These are phyloP conservation scores for Capromys pilorides DNA, from an alignment of 2,797 vertebrate genomes.

Conservation along the genomic window DNA sequence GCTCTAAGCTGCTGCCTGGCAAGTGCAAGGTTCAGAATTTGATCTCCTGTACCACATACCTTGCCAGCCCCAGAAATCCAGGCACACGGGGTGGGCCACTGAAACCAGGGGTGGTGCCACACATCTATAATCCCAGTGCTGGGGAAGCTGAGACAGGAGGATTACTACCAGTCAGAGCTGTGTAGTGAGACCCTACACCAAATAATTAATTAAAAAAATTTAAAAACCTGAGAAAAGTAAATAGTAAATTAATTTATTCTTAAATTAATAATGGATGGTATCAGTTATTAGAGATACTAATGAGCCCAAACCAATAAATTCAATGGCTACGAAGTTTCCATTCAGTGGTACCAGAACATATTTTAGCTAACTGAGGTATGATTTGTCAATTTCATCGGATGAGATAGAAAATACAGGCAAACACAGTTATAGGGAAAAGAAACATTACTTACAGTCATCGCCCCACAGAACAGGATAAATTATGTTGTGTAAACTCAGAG, in stretches of 20 bases:
- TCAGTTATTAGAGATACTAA: conserved; percentile 7
- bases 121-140: too few species aligned
- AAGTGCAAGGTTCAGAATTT: too few species aligned
- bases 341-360: neutral
- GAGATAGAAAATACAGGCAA: neutral
- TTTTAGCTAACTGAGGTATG: neutral
- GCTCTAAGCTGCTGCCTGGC: too few species aligned
- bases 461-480: neutral
- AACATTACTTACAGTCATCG: neutral
- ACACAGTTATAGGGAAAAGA: neutral
- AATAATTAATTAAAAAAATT: too few species aligned
- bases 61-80: too few species aligned
- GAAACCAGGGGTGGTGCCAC: too few species aligned
- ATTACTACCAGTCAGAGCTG: too few species aligned
- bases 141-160: too few species aligned
- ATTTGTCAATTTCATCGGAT: neutral
- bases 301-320: neutral
- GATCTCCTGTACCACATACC: too few species aligned
- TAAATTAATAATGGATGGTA: neutral
- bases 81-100: too few species aligned
- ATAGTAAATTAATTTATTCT: neutral
- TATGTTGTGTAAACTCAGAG: neutral
- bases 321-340: neutral
- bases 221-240: neutral
- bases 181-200: too few species aligned